Percentiles rank a stretch among this genome's conserved stretches.
phyloP scores from a whole-genome alignment of 2,888 invertebrate genomes.

The Epinotia brunnichana region DNA sequence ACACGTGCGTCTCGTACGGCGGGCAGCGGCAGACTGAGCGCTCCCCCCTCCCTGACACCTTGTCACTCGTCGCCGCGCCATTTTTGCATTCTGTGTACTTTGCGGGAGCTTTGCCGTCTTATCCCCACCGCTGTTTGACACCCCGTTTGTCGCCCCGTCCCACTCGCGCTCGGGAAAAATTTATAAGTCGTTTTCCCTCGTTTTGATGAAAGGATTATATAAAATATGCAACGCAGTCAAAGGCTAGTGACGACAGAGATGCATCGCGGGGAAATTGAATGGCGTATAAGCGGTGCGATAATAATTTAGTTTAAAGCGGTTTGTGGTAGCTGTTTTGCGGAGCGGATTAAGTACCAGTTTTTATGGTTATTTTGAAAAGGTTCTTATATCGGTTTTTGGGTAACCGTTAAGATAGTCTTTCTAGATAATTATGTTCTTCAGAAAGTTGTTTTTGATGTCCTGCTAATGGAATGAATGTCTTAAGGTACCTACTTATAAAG shows the following conservation, averaged over 20 bases:
- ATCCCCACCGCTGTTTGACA: constrained; percentile 84
- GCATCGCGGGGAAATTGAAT: constrained; percentile 78
- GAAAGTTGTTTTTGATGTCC: too few species aligned
- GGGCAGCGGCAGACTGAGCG: constrained; percentile 74
- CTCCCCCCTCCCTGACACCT: constrained; percentile 74
- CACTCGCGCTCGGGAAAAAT: constrained; percentile 75
- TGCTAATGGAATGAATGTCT: too few species aligned
- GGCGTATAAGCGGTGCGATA: constrained; percentile 68
- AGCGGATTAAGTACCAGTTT: constrained; percentile 9
- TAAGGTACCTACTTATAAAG: too few species aligned
- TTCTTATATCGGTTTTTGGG: background rate
- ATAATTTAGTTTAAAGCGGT: constrained; percentile 70
- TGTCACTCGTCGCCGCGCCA: constrained; percentile 83
- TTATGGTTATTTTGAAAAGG: background rate
- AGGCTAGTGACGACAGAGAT: constrained; percentile 64
- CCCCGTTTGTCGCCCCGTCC: constrained; percentile 77
- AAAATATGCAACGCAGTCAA: constrained; percentile 51
- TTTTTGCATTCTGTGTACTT: constrained; percentile 85
- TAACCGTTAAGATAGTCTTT: background rate
- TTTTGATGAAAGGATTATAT: constrained; percentile 81
- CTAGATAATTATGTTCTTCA: background rate
- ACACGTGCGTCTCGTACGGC: constrained; percentile 62
- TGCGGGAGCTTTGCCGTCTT: constrained; percentile 84
- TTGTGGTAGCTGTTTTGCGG: constrained; percentile 33
- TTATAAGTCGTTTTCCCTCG: constrained; percentile 73